Base-by-base conservation (phyloP, 2,888 invertebrate species). In the Trachelus stipa region DNA sequence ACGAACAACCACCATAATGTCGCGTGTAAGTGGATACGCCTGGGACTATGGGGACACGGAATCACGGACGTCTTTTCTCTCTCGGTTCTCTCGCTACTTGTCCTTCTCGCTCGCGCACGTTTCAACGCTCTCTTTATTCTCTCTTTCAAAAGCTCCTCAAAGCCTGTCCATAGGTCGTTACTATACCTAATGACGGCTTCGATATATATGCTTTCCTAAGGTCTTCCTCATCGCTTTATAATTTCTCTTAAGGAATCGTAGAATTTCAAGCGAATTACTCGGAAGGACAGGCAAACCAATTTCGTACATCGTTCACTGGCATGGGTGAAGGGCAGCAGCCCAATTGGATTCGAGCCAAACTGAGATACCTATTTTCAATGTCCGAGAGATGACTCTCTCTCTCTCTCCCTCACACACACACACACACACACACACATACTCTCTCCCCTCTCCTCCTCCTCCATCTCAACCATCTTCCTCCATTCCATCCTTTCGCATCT, bases 11-110 rank as follows among this genome's bases (percentile, higher is more conserved):
- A 84, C 86, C 87, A 88, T 88, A 87, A 86, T 88, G 89, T 88
- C 88, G 86, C 86, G 79, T 88, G 90, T 90, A 91, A 91, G 87
- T 86, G 89, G 90, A 91, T 91, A 91, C 87, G 90, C 91, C 91
- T 91, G 91, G 89, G 91, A 91, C 84, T 85, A 87, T 84, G 80
- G 80, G 80, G 73, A 83, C 80, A 79, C 81, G 81, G 80, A 83
- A 82, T 78, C 78, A 80, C 75, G 80, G 78, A 76, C 81, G 82
- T 79, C 81, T 80, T 79, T 76, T 80, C 77, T 79, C 81, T 77
- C 75, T 77, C 79, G 77, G 75, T 80, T 81, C 81, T 76, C 71
- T 81, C 79, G 73, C 79, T 80, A 80, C 80, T 79, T 80, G 78
- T 80, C 77, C 79, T 80, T 79, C 78, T 76, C 77, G 76, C 81